A percentile compares a stretch with the other conserved stretches of the same genome.
phyloP scores from a whole-genome alignment of 2,888 invertebrate genomes.

The Ganaspis brasiliensis region DNA sequence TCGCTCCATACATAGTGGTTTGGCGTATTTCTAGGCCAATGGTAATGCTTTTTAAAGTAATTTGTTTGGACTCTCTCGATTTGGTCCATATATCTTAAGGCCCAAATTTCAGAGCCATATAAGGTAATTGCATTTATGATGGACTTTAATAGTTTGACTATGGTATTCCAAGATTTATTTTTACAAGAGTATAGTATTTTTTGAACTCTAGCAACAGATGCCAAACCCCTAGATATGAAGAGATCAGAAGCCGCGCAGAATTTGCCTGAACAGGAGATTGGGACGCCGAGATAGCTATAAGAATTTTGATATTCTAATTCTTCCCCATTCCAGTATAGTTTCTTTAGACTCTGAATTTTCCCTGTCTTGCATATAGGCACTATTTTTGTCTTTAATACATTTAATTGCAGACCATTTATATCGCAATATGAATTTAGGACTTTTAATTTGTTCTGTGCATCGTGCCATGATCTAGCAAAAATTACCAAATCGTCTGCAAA shows the following conservation, averaged over 20 bases:
- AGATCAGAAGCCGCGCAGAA: too few species aligned
- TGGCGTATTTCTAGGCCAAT: slow-evolving; percentile 16
- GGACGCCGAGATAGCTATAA: too few species aligned
- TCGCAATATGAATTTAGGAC: background rate
- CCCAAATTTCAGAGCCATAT: slow-evolving; percentile 41
- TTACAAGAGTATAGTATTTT: background rate
- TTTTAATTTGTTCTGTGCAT: background rate
- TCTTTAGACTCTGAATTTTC: background rate
- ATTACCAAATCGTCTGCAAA: background rate
- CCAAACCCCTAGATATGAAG: too few species aligned
- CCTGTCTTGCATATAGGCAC: background rate
- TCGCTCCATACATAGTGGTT: slow-evolving; percentile 26
- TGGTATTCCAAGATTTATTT: background rate
- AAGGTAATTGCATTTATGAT: background rate
- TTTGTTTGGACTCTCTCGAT: slow-evolving; percentile 34
- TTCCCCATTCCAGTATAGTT: background rate
- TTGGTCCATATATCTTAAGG: background rate
- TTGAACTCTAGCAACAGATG: background rate
- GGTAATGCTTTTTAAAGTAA: slow-evolving; percentile 5
- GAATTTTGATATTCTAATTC: too few species aligned
- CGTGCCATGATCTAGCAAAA: background rate
- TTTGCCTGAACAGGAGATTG: too few species aligned
- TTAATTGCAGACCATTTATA: background rate
- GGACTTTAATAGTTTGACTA: background rate
- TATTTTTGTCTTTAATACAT: background rate